These are phyloP conservation scores for Macropus fuliginosus DNA, from an alignment of 2,797 vertebrate genomes.

Conservation along the genomic window DNA sequence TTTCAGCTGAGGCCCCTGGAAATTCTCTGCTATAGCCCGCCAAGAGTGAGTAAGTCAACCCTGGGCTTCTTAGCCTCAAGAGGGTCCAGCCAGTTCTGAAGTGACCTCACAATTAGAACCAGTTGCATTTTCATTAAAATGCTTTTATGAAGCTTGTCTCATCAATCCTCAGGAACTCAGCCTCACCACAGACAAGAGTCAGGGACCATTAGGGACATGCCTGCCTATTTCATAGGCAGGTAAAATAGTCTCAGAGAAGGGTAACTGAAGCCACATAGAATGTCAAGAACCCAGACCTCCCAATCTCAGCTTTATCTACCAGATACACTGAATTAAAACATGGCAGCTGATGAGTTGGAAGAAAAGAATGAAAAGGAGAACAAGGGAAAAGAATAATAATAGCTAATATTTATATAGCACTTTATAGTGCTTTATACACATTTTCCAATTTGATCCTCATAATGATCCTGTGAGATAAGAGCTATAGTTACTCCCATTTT, in stretches of 20 bases:
- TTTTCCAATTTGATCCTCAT: not conserved
- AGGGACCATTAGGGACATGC: not conserved
- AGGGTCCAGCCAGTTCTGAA: not conserved
- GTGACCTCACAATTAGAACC: not conserved
- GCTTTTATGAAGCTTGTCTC: not conserved
- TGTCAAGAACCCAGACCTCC: slow-evolving; percentile 6
- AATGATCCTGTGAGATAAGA: not conserved
- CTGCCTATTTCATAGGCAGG: not conserved
- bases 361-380: not conserved
- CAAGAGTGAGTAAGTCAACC: not conserved
- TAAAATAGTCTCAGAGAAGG: slow-evolving; percentile 12
- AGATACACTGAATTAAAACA: not conserved
- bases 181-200: not conserved
- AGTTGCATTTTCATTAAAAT: not conserved
- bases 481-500: not conserved
- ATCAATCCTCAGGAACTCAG: not conserved
- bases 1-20: not conserved
- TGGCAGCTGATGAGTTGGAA: not conserved
- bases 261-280: not conserved
- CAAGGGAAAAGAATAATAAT: not conserved
- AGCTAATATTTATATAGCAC: not conserved
- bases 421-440: not conserved
- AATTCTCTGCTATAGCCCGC: not conserved
- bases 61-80: not conserved
- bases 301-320: not conserved